Evolutionary conservation across 37 sponge, comb jelly and placozoan genomes (phyloP).

Genomic region (Theonella swinhoei): DNA sequence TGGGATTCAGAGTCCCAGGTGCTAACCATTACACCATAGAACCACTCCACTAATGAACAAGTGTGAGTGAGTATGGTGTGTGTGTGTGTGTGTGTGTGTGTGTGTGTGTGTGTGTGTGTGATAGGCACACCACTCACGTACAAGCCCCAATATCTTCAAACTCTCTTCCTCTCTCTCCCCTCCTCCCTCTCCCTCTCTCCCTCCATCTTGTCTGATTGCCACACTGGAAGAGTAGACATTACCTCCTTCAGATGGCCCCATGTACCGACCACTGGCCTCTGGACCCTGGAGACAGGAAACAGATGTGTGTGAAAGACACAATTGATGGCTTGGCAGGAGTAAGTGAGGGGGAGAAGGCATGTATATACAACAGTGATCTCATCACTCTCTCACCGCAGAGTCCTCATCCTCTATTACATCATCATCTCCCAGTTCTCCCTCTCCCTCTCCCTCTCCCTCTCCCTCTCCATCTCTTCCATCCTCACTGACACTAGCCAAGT

Average conservation of each 20-base stretch:
- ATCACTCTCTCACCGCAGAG: too few species aligned
- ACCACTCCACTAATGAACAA: too few species aligned
- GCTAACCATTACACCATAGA: constrained; percentile 89
- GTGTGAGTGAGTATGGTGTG: too few species aligned
- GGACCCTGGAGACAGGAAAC: too few species aligned
- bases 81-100: background rate
- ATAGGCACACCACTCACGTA: too few species aligned
- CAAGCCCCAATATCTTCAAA: constrained; percentile 53
- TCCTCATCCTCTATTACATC: background rate
- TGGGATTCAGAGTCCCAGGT: constrained; percentile 93
- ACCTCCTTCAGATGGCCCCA: background rate
- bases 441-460: background rate
- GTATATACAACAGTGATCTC: too few species aligned
- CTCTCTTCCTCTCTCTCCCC: background rate
- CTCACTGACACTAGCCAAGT: background rate
- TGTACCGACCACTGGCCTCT: background rate
- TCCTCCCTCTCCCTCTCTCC: background rate
- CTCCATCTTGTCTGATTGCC: constrained; percentile 5
- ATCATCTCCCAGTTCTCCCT: too few species aligned
- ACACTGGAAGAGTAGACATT: constrained; percentile 22
- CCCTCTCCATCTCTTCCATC: background rate
- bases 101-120: background rate
- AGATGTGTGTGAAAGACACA: too few species aligned
- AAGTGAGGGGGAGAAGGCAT: too few species aligned
- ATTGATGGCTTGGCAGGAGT: too few species aligned